Conservation (phyloP, 2,113 vertebrate species). For the Pachypanchax playfairii region DNA sequence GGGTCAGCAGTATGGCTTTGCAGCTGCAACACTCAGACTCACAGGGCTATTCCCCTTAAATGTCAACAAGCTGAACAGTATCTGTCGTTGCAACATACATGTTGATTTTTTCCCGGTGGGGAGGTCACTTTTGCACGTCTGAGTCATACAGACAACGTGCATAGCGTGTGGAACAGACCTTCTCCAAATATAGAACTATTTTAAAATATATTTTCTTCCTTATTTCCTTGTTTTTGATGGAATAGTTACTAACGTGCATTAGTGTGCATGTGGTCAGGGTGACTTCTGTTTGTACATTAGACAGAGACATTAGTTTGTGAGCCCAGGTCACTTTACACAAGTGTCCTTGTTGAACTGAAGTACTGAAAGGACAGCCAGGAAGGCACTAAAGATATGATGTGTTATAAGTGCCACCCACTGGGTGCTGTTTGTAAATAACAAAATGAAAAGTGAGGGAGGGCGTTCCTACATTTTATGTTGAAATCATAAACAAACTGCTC, state of each 20-base stretch:
- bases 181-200: constrained; percentile 15
- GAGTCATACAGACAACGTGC: neutral
- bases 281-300: constrained; percentile 18
- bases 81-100: constrained; percentile 15
- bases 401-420: neutral
- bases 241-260: neutral
- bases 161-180: neutral
- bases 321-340: neutral
- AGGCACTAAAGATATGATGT: neutral
- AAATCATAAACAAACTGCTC: no score
- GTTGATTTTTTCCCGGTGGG: neutral
- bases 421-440: no score
- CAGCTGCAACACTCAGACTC: neutral
- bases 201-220: neutral
- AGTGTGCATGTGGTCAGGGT: no score
- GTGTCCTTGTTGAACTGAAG: constrained; percentile 5
- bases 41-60: neutral
- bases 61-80: constrained; percentile 4
- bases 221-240: neutral
- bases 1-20: neutral
- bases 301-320: constrained; percentile 32
- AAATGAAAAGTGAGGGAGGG: no score
- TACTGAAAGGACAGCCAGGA: constrained; percentile 10
- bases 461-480: no score
- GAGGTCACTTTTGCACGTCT: neutral